Conservation (phyloP, 2,797 vertebrate species). For the Esox masquinongy region DNA sequence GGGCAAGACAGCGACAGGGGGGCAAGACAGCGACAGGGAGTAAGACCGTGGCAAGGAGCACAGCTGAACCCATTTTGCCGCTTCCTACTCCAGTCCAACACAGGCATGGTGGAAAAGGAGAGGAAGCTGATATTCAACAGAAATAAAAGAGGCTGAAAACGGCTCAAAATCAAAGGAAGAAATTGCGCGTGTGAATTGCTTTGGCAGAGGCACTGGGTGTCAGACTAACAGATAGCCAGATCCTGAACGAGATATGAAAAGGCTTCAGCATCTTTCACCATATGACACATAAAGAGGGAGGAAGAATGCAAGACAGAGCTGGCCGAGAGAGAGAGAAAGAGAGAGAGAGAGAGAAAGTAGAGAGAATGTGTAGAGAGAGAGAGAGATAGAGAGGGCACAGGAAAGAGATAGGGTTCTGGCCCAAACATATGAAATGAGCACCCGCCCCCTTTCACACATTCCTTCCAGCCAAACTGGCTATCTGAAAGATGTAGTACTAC, state of each 20-base stretch:
- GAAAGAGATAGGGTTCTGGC: neutral
- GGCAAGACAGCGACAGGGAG: neutral
- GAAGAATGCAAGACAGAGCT: neutral
- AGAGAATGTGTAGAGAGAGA: neutral
- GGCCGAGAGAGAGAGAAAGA: neutral
- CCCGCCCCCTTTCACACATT: neutral
- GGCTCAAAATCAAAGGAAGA: neutral
- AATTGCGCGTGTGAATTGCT: neutral
- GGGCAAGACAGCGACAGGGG: no score
- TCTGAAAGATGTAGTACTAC: neutral
- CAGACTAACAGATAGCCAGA: neutral
- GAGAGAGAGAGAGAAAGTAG: neutral
- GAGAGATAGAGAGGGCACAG: conserved; percentile 21
- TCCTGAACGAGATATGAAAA: neutral
- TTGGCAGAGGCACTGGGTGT: neutral
- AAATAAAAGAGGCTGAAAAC: neutral
- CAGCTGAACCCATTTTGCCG: neutral
- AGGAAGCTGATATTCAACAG: neutral
- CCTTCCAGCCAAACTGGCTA: neutral
- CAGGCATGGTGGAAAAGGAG: neutral
- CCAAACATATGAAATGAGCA: neutral
- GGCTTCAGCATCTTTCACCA: conserved; percentile 1
- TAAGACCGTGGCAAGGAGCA: neutral
- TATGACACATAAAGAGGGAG: neutral
- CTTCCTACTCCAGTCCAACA: neutral